Base-by-base conservation (phyloP, 2,797 vertebrate species). In the Decapterus maruadsi region DNA sequence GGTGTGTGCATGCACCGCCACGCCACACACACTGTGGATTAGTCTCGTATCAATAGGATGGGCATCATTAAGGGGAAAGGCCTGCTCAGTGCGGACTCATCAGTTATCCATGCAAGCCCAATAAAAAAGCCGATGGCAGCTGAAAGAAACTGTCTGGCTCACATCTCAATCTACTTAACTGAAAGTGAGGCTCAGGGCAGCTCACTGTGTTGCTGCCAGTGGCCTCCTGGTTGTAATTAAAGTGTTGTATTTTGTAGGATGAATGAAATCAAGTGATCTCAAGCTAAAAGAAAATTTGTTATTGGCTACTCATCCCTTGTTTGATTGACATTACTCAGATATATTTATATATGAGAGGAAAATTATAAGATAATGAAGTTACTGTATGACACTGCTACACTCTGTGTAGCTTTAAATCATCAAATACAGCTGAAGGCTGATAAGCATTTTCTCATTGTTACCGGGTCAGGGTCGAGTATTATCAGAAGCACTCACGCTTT, bases 1-100 rank as follows among this genome's bases (percentile, higher is more conserved):
- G 9, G 29, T 42, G 22, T 63, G 38, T 57, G 61, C 2, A 2
- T 11, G 16, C 48, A 13, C 22, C 26, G 26, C 26, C 45, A 51
- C 26, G 26, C 26, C 45, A 51, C 14, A 63, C 64, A 59, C 57
- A 45, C 31, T 17, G 22, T 54, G 31, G 13, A 60, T 81, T 26
- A 48, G 22, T 42, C 40, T 81, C 22, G 26, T 64, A 69, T 84
- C 73, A 80, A 22, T 22, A 64, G 51, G 57, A 65, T 29, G 29
- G 48, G 8, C 29, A 67, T 83, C 72, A 66, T 86, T 82, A 69
- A 40, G 51, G 57, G 31, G 55, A 67, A 68, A 75, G 58, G 67
- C 43, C 61, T 29, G 68, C 65, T 61, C 62, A 29, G 36, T 82
- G 86, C 83, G 68, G 75, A 81, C 56, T 91, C 87, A 90, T 88